A percentile compares a stretch with the other conserved stretches of the same genome.
phyloP scores from a whole-genome alignment of 2,113 vertebrate genomes.

The Alces alces region DNA sequence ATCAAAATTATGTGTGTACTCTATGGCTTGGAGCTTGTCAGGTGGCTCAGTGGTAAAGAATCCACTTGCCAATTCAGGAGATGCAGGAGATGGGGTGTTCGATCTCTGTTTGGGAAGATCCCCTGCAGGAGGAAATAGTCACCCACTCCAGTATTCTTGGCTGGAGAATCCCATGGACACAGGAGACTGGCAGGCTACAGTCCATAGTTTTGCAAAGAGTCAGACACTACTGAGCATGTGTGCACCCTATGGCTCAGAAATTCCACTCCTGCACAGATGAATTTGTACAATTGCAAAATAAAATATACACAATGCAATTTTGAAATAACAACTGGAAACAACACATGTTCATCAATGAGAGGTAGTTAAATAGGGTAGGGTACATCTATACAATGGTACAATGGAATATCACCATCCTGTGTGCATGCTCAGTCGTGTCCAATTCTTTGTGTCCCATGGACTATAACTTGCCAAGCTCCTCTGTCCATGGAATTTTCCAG shows the following conservation, averaged over 20 bases:
- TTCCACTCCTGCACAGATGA: not conserved
- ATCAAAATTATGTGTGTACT: not conserved
- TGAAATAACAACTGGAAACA: not conserved
- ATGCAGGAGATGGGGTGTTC: not conserved
- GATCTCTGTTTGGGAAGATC: not conserved
- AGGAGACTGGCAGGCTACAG: not conserved
- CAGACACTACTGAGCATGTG: not conserved
- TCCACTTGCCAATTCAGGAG: not conserved
- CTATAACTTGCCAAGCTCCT: not conserved
- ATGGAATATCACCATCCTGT: not conserved
- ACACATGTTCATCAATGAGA: not conserved
- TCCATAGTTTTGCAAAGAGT: not conserved
- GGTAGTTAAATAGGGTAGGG: not conserved
- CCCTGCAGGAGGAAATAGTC: not conserved
- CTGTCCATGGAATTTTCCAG: not conserved
- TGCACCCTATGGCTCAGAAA: not conserved
- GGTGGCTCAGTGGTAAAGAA: not conserved
- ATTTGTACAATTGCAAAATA: not conserved
- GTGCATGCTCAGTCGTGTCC: not conserved
- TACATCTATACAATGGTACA: not conserved
- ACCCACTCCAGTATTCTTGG: not conserved
- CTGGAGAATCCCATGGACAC: not conserved
- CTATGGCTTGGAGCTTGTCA: not conserved
- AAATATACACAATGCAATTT: not conserved
- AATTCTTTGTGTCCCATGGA: not conserved